These are phyloP conservation scores for Clarias macrocephalus DNA, from an alignment of 2,113 vertebrate species.

Conservation along the genomic window DNA sequence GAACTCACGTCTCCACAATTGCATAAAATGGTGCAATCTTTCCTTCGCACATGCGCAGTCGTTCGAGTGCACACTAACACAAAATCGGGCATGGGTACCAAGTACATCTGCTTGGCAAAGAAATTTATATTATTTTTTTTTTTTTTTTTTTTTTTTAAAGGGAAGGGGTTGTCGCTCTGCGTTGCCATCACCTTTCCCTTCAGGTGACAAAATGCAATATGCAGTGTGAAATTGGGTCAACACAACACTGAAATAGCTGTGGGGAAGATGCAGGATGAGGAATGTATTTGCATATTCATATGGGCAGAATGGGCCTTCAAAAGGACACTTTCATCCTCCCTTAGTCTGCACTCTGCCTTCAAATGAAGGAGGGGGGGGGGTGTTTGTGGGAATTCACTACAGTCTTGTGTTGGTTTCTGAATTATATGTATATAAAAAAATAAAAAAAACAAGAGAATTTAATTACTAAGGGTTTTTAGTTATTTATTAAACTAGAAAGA, in stretches of 20 bases:
- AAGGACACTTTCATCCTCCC: slow-evolving; percentile 37
- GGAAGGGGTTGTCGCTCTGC: slow-evolving; percentile 30
- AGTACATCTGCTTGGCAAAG: not conserved
- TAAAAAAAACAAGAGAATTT: not conserved
- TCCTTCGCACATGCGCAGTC: not conserved
- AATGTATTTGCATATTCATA: slow-evolving; percentile 51
- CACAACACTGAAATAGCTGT: slow-evolving; percentile 43
- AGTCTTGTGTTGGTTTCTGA: not conserved
- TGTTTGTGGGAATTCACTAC: not conserved
- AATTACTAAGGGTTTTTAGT: no score
- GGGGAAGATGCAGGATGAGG: slow-evolving; percentile 34
- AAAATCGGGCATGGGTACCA: slow-evolving; percentile 12
- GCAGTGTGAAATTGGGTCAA: slow-evolving; percentile 50
- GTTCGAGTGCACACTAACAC: not conserved
- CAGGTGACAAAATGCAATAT: slow-evolving; percentile 49
- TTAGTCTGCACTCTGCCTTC: not conserved
- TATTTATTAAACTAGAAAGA: not conserved
- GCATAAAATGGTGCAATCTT: slow-evolving; percentile 34
- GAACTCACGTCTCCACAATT: not conserved
- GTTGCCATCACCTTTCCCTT: slow-evolving; percentile 41
- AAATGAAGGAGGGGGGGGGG: not conserved
- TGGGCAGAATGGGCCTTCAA: slow-evolving; percentile 30
- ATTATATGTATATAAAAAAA: not conserved
- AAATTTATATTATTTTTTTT: not conserved
- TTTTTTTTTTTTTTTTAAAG: not conserved